Base-by-base conservation (phyloP, 2,888 invertebrate genomes). In the Epirrhoe tristata region DNA sequence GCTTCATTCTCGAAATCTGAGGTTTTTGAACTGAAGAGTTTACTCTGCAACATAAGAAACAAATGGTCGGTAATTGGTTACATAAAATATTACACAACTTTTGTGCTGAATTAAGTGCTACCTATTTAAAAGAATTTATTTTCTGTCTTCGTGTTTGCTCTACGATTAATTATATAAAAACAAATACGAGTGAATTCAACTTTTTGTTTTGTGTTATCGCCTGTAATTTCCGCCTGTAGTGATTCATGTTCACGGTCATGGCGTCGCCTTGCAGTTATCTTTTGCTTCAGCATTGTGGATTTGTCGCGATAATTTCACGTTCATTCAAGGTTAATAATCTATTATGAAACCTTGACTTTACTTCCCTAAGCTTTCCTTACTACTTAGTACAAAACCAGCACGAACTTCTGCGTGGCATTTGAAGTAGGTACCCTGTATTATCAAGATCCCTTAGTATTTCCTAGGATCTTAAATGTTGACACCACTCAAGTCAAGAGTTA, bases 1-100 rank as follows among this genome's bases (percentile, higher is more conserved):
- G 91, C 87, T 75, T 93, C 91, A 17, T 83, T 87, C 72, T 93
- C 93, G 65, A 93, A 93, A 46, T 90, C 90, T 60, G 77, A 88
- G 6, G 86, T 78, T 69, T 89, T 91, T 6, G 87, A 87, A 63
- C 86, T 79, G 77, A 92, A 92, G 71, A 92, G 79, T 76, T 89
- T 91, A 77, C 86, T 90, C 92, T 92, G 91, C 36, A 91, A 74
- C 6, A 58, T 36, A 65, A 39, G 63, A 53, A n/a, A 57, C 55
- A 17, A 57, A 1, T 53, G 17, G 8, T 24, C 3, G n/a, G n/a
- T n/a, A n/a, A 4, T 46, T 12, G 54, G 34, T 48, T 0, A 17
- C 32, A 3, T 3, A 32, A 32, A 32, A n/a, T n/a, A n/a, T n/a
- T n/a, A n/a, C n/a, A 24, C 24, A 24, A 24, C 24, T 24, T 24